A percentile compares a stretch with the other conserved stretches of the same genome.
phyloP scores from a whole-genome alignment of 2,888 invertebrate genomes.

The Archips xylosteana region DNA sequence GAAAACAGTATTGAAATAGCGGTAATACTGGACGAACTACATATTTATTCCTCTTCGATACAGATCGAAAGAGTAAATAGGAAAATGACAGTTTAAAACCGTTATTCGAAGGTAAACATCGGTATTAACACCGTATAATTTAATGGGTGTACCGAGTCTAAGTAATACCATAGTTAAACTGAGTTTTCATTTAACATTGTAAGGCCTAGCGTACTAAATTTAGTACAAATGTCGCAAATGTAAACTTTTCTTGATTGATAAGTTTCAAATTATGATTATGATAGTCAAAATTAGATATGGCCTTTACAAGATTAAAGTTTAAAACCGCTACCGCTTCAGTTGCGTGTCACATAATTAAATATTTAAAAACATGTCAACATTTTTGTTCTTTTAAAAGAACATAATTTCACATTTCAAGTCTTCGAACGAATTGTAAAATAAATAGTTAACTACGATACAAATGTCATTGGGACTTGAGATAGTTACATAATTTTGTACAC shows the following conservation, averaged over 20 bases:
- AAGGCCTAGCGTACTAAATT: too few species aligned
- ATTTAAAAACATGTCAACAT: background rate
- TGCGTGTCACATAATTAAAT: background rate
- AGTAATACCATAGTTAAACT: background rate
- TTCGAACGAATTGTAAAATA: background rate
- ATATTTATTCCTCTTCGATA: too few species aligned
- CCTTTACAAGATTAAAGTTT: too few species aligned
- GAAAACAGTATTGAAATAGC: background rate
- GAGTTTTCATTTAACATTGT: background rate
- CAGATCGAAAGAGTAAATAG: too few species aligned
- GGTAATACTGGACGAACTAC: too few species aligned
- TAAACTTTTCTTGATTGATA: too few species aligned
- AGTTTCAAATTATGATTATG: too few species aligned
- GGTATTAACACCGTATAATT: too few species aligned
- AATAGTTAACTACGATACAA: background rate
- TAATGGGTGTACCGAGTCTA: background rate
- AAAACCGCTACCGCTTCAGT: background rate
- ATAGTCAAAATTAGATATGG: too few species aligned
- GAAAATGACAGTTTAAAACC: too few species aligned
- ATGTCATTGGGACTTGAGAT: slow-evolving; percentile 2
- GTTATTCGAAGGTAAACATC: too few species aligned
- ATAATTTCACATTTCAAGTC: background rate
- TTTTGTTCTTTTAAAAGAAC: slow-evolving; percentile 1
- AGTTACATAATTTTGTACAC: background rate
- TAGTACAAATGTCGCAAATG: too few species aligned